Percentiles rank a stretch among this genome's conserved stretches.
These are phyloP conservation scores for Cyprinus carpio DNA, from an alignment of 2,113 vertebrate species.

Conservation along the genomic window DNA sequence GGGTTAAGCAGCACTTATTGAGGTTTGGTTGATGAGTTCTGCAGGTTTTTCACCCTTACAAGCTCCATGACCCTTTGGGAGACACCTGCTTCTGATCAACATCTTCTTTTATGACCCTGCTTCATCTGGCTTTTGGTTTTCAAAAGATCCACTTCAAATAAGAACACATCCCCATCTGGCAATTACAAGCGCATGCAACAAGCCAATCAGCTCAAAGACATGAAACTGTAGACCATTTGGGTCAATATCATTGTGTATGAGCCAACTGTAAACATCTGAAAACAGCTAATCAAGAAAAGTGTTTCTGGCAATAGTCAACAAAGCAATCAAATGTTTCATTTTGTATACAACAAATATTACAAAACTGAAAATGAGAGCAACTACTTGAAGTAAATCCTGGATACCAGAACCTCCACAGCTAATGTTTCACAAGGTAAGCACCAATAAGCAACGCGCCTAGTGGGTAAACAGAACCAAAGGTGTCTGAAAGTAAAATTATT, in stretches of 20 bases:
- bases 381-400: constrained; percentile 28
- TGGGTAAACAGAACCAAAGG: constrained; percentile 40
- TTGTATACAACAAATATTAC: constrained; percentile 3
- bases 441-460: constrained; percentile 32
- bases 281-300: constrained; percentile 6
- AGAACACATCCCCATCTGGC: constrained; percentile 12
- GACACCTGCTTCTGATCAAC: constrained; percentile 57
- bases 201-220: neutral
- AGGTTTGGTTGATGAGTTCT: constrained; percentile 43
- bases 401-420: constrained; percentile 11
- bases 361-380: constrained; percentile 4
- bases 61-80: constrained; percentile 1
- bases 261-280: neutral
- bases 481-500: constrained; percentile 53
- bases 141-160: constrained; percentile 13
- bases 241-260: neutral
- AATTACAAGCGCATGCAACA: neutral
- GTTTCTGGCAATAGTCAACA: neutral
- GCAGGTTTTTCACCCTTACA: constrained; percentile 49
- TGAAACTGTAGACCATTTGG: neutral
- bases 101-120: constrained; percentile 28
- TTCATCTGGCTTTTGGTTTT: constrained; percentile 42
- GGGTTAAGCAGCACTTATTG: constrained; percentile 48
- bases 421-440: constrained; percentile 15
- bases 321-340: neutral